Evolutionary conservation across 1,140 invertebrate genomes (phyloP).

Genomic region (Tenebrio molitor): DNA sequence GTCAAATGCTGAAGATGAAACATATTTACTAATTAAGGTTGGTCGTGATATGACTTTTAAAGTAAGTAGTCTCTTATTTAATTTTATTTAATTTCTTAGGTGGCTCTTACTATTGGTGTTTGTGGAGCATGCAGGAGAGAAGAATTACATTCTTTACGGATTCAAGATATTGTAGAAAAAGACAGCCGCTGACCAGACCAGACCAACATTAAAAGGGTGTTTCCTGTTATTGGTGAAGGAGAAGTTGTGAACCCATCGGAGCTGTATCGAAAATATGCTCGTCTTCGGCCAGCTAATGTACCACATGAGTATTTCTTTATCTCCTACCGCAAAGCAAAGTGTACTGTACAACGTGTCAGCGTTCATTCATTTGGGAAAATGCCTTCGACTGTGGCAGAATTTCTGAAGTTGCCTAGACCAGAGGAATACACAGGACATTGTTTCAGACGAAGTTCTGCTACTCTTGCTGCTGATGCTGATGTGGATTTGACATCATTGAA

Average conservation of each 20-base stretch:
- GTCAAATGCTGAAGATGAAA: too few relatives aligned
- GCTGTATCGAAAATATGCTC: background rate
- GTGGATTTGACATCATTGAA: background rate
- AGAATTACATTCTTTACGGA: too few relatives aligned
- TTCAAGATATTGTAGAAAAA: background rate
- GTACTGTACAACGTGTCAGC: conserved; percentile 7
- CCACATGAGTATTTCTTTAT: conserved; percentile 2
- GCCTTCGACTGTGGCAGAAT: conserved; percentile 8
- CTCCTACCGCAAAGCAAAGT: background rate
- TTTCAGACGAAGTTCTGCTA: background rate
- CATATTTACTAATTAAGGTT: too few relatives aligned
- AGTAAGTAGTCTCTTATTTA: too few relatives aligned
- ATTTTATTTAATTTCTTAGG: too few relatives aligned
- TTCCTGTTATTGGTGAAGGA: background rate
- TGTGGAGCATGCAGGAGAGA: too few relatives aligned
- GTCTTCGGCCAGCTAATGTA: background rate
- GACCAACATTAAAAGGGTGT: too few relatives aligned
- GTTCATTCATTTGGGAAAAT: conserved; percentile 21
- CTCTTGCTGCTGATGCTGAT: background rate
- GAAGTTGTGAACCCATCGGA: background rate
- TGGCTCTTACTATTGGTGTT: too few relatives aligned
- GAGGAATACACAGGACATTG: conserved; percentile 3
- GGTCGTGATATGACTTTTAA: too few relatives aligned
- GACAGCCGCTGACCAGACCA: too few relatives aligned
- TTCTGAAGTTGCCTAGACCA: background rate